Evolutionary conservation across 2,113 vertebrate genomes (phyloP), one percentile per base, ranked within the genome.

Genomic region (Pseudolaguvia tuberculata): DNA sequence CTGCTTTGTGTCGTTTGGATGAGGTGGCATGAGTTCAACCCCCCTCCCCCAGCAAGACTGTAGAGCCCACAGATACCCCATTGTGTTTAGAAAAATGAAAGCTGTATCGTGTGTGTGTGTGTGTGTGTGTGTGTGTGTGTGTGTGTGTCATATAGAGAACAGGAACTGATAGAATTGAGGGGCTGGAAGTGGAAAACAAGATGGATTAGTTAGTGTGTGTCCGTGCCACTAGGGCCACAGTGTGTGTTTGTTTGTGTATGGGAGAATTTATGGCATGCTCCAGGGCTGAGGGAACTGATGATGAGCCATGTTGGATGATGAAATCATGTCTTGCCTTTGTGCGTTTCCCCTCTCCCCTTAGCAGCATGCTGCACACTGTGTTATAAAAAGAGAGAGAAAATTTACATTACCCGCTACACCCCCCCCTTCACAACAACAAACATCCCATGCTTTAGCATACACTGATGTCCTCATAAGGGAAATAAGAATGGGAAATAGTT

Each of bases 251-350:
- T 63, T 66, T 70, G 52, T 70, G 75, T 67, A 48, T 78, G 58
- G 70, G 70, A 65, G 70, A 73, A 75, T 73, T 78, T 71, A 67
- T 80, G 59, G 29, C 58, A 48, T 61, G 67, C 65, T 67, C 57
- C 21, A 52, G 50, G 57, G 50, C 52, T 70, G 56, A 73, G 71
- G 48, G 62, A 66, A 59, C 29, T 72, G 66, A 74, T 70, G 70
- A 76, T 73, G 62, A 78, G 68, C 52, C 48, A 55, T 31, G 67
- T 50, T 69, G 47, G 67, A 72, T 78, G 78, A 68, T 73, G 21
- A 66, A 80, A 73, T 76, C 73, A 77, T 82, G 72, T 82, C 80
- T 78, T 70, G 57, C 75, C 83, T 82, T 80, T 79, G 74, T 56
- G 77, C 76, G 48, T 80, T 73, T 73, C 71, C 70, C 75, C 51